Conservation (phyloP, 2,797 vertebrate species). For the Lutjanus campechanus region DNA sequence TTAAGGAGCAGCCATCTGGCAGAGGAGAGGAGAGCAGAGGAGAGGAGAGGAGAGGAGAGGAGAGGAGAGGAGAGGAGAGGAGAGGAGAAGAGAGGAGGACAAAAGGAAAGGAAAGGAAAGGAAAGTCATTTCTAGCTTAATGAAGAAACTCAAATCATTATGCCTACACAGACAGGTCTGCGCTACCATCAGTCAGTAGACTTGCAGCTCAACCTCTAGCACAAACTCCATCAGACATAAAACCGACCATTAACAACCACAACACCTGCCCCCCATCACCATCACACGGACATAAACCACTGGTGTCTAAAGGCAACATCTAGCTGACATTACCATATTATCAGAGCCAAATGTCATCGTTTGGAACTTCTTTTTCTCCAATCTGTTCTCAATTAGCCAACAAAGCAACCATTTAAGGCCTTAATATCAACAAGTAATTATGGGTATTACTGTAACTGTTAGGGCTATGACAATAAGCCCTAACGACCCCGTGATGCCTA, state of each 20-base stretch:
- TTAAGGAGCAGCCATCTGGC: slow-evolving; percentile 79
- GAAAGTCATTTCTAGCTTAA: slow-evolving; percentile 38
- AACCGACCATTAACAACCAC: slow-evolving; percentile 54
- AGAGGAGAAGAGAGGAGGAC: slow-evolving; percentile 6
- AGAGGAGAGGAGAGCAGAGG: slow-evolving; percentile 45
- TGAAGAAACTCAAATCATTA: slow-evolving; percentile 62
- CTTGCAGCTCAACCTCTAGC: slow-evolving; percentile 51
- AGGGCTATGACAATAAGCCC: too few species aligned
- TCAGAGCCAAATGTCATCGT: slow-evolving; percentile 38
- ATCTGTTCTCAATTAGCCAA: slow-evolving; percentile 42
- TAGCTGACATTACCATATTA: slow-evolving; percentile 20
- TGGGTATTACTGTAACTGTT: not conserved
- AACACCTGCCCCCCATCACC: slow-evolving; percentile 63
- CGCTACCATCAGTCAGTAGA: slow-evolving; percentile 51
- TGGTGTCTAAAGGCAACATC: slow-evolving; percentile 31
- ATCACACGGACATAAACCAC: slow-evolving; percentile 44
- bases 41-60: slow-evolving; percentile 23
- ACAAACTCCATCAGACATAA: slow-evolving; percentile 64
- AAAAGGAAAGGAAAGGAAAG: slow-evolving; percentile 6
- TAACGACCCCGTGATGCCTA: too few species aligned
- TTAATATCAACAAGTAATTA: slow-evolving; percentile 43
- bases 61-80: slow-evolving; percentile 27
- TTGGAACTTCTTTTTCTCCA: slow-evolving; percentile 16
- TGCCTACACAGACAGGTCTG: slow-evolving; percentile 31
- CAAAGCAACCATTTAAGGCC: slow-evolving; percentile 10